Evolutionary conservation across 2,888 invertebrate species (phyloP).

Genomic region (Hecatera dysodea): DNA sequence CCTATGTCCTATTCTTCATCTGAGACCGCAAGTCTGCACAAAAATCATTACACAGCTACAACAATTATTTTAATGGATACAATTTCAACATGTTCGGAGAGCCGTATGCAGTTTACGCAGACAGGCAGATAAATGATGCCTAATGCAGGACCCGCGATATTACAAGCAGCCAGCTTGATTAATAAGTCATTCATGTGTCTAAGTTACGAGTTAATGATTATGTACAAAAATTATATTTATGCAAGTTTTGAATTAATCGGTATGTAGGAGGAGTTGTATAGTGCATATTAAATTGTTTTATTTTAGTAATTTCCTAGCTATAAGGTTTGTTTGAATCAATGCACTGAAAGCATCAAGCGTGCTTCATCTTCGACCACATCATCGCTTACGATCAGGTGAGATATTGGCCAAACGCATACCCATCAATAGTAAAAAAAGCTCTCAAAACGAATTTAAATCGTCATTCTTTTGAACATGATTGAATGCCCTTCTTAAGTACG

Average conservation of each 20-base stretch:
- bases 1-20: constrained; percentile 7
- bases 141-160: constrained; percentile 42
- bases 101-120: constrained; percentile 54
- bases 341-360: too few species aligned
- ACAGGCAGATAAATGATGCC: constrained; percentile 63
- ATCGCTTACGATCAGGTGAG: too few species aligned
- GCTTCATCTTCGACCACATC: too few species aligned
- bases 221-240: constrained; percentile 27
- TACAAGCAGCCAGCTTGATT: constrained; percentile 46
- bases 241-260: constrained; percentile 31
- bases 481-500: not conserved
- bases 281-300: not conserved
- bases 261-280: not conserved
- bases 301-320: not conserved
- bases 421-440: too few species aligned
- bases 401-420: too few species aligned
- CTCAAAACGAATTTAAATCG: too few species aligned
- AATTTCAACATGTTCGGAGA: constrained; percentile 57
- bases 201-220: constrained; percentile 33
- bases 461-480: not conserved
- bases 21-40: constrained; percentile 17
- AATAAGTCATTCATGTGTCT: constrained; percentile 62
- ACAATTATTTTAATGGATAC: constrained; percentile 63
- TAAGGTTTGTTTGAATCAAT: not conserved
- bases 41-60: constrained; percentile 32